Evolutionary conservation across 1,140 invertebrate species (phyloP).

Genomic region (Eupeodes corollae): DNA sequence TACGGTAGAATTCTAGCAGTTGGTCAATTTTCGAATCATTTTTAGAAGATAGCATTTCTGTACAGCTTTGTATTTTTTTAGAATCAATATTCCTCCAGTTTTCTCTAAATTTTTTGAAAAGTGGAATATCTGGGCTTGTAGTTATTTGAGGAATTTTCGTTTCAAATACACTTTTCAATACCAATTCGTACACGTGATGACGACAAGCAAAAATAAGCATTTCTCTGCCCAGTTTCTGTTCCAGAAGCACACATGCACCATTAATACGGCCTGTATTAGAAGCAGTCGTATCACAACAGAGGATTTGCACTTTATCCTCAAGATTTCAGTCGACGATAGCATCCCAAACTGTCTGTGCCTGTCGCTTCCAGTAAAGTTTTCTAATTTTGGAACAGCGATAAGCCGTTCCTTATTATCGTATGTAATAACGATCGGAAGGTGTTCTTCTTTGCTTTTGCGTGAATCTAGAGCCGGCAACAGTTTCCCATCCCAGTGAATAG

Average conservation of each 20-base stretch:
- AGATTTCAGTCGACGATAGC: too few species aligned
- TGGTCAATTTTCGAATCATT: not conserved
- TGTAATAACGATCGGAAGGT: slow-evolving; percentile 13
- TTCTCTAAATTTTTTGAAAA: slow-evolving; percentile 17
- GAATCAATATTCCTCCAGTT: slow-evolving; percentile 18
- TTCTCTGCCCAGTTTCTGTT: slow-evolving; percentile 10
- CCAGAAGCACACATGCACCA: slow-evolving; percentile 2
- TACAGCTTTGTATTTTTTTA: not conserved
- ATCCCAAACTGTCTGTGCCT: too few species aligned
- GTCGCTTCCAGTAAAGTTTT: too few species aligned
- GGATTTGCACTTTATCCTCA: too few species aligned
- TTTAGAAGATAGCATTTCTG: not conserved
- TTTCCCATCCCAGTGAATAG: slow-evolving; percentile 18
- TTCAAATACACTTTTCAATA: not conserved
- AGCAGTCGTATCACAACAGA: too few species aligned
- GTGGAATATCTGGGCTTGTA: slow-evolving; percentile 5
- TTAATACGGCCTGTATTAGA: too few species aligned
- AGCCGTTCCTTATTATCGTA: slow-evolving; percentile 12
- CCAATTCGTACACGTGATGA: slow-evolving; percentile 15
- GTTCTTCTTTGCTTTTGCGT: slow-evolving; percentile 12
- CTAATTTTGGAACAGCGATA: not conserved
- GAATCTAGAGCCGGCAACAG: slow-evolving; percentile 9
- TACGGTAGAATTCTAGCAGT: slow-evolving; percentile 10
- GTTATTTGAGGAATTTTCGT: not conserved
- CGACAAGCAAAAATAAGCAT: slow-evolving; percentile 13